Conservation (phyloP, 1,140 invertebrate species). For the Muscidifurax raptorellus region DNA sequence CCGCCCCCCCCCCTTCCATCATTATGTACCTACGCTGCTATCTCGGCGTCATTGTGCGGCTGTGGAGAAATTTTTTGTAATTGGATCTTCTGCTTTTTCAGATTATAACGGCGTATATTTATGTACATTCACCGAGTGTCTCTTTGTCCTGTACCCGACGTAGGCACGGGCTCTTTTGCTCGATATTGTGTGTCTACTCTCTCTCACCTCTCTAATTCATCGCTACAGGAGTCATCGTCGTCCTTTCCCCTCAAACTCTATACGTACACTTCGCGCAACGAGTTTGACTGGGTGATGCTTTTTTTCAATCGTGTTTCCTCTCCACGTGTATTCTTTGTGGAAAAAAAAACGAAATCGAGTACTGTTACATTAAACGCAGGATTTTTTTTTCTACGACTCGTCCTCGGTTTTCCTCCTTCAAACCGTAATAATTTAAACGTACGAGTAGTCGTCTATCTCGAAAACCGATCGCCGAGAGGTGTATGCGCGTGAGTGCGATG, state of each 20-base stretch:
- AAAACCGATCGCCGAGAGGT: not conserved
- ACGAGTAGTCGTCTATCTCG: no score
- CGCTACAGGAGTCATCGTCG: not conserved
- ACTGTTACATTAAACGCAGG: not conserved
- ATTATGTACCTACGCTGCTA: not conserved
- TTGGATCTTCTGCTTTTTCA: slow-evolving; percentile 25
- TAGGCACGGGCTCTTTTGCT: not conserved
- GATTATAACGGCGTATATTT: not conserved
- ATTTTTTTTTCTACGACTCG: no score
- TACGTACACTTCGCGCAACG: not conserved
- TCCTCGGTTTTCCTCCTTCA: not conserved
- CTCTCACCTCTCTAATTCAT: not conserved
- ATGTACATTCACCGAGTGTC: not conserved
- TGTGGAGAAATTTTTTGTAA: slow-evolving; percentile 30
- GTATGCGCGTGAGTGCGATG: no score
- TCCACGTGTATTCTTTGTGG: not conserved
- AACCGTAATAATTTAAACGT: no score
- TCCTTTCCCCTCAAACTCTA: not conserved
- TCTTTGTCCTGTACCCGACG: not conserved
- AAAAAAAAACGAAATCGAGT: not conserved
- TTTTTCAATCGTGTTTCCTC: no score
- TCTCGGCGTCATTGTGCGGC: slow-evolving; percentile 22
- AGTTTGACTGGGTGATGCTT: no score
- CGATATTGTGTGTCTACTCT: not conserved
- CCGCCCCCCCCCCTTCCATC: not conserved